These are phyloP conservation scores for Exephanes ischioxanthus DNA, from an alignment of 2,888 invertebrate species.

Conservation along the genomic window DNA sequence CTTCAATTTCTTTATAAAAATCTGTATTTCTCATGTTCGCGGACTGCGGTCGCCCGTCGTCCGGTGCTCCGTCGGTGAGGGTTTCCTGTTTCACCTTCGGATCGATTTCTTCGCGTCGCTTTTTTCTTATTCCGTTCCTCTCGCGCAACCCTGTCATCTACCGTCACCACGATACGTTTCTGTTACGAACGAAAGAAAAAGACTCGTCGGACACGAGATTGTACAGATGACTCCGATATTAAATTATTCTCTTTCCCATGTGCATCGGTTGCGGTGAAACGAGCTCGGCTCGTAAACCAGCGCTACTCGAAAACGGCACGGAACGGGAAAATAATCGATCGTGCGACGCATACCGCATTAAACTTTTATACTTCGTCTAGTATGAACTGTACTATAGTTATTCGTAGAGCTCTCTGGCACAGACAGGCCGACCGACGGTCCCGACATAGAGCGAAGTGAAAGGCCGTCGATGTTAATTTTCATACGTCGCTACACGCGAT, in stretches of 20 bases:
- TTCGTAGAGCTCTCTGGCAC: background rate
- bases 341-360: slow-evolving; percentile 49
- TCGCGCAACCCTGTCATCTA: slow-evolving; percentile 22
- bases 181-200: background rate
- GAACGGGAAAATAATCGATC: slow-evolving; percentile 58
- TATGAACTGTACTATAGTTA: slow-evolving; percentile 14
- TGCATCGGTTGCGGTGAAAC: background rate
- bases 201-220: background rate
- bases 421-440: slow-evolving; percentile 11
- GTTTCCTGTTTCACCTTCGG: slow-evolving; percentile 40
- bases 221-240: background rate
- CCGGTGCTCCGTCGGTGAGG: slow-evolving; percentile 24
- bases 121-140: background rate
- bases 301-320: slow-evolving; percentile 6
- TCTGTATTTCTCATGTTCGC: slow-evolving; percentile 26
- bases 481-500: slow-evolving; percentile 26
- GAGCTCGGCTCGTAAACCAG: background rate
- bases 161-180: background rate
- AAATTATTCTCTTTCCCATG: background rate
- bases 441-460: slow-evolving; percentile 50
- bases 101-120: slow-evolving; percentile 37
- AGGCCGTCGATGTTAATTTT: slow-evolving; percentile 53
- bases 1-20: slow-evolving; percentile 1
- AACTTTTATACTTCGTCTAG: slow-evolving; percentile 46
- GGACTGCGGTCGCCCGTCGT: slow-evolving; percentile 18